Evolutionary conservation across 2,797 vertebrate species (phyloP).

Genomic region (Zalophus californianus): DNA sequence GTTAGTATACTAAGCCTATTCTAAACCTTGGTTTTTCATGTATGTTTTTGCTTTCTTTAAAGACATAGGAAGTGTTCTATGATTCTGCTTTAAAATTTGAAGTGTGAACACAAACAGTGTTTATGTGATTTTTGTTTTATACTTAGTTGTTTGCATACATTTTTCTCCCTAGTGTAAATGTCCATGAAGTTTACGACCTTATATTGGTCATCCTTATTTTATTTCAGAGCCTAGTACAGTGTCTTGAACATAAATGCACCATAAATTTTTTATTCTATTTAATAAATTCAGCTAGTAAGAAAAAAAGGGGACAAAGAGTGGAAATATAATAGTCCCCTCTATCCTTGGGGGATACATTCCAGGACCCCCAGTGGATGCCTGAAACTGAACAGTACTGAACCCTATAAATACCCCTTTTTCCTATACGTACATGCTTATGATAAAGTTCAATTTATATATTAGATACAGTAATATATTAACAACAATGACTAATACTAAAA

Average conservation of each 20-base stretch:
- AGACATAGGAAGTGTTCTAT: neutral
- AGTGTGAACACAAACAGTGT: neutral
- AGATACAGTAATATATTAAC: neutral
- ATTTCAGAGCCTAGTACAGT: constrained; percentile 1
- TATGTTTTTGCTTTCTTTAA: neutral
- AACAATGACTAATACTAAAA: neutral
- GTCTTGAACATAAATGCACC: neutral
- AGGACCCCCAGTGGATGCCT: neutral
- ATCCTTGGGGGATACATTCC: neutral
- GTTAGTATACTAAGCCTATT: constrained; percentile 17
- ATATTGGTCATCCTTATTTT: constrained; percentile 43
- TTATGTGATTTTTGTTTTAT: constrained; percentile 14
- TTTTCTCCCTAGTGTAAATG: constrained; percentile 17
- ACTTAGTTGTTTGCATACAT: neutral
- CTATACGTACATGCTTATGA: neutral
- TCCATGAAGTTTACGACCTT: neutral
- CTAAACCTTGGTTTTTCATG: neutral
- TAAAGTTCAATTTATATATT: neutral
- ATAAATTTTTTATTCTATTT: neutral
- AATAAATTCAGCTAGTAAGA: neutral
- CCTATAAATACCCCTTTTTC: neutral
- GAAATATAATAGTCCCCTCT: neutral
- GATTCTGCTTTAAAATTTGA: constrained; percentile 22
- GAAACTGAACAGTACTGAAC: neutral
- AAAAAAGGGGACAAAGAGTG: neutral